These are phyloP conservation scores for Petrocephalus schoutedeni DNA, from an alignment of 2,797 vertebrate species.

Conservation along the genomic window DNA sequence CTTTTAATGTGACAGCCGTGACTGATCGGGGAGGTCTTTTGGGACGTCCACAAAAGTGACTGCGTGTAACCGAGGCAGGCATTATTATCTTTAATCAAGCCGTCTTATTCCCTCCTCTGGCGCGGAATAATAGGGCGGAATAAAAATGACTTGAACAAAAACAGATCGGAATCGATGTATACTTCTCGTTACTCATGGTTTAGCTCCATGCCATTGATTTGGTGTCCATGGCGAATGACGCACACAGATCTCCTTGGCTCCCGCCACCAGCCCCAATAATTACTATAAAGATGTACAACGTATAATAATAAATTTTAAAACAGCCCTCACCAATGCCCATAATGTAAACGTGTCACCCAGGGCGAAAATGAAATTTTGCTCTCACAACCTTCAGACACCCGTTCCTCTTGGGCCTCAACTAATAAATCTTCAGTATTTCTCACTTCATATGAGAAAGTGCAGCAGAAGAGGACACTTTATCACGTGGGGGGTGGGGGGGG, in stretches of 20 bases:
- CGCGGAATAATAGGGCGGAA: background rate
- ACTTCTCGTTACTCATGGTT: background rate
- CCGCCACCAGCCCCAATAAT: conserved; percentile 5
- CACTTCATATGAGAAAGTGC: conserved; percentile 60
- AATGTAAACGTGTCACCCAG: conserved; percentile 55
- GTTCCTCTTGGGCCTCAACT: conserved; percentile 47
- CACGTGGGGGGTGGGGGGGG: conserved; percentile 44
- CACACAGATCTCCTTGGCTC: background rate
- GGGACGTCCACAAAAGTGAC: background rate
- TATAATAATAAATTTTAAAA: conserved; percentile 18
- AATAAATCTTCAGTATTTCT: conserved; percentile 71
- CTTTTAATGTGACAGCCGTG: conserved; percentile 9
- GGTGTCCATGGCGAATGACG: background rate
- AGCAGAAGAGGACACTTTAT: conserved; percentile 67
- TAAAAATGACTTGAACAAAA: background rate
- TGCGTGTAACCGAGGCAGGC: background rate
- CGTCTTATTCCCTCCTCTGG: background rate
- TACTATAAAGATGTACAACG: conserved; percentile 30
- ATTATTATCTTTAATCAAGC: conserved; percentile 9
- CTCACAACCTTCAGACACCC: conserved; percentile 35
- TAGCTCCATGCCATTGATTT: background rate
- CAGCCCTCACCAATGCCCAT: conserved; percentile 29
- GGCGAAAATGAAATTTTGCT: conserved; percentile 28
- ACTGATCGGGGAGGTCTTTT: background rate
- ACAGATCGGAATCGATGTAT: background rate